Evolutionary conservation across 1,140 invertebrate species (phyloP).

Genomic region (Tetranychus cinnabarinus): DNA sequence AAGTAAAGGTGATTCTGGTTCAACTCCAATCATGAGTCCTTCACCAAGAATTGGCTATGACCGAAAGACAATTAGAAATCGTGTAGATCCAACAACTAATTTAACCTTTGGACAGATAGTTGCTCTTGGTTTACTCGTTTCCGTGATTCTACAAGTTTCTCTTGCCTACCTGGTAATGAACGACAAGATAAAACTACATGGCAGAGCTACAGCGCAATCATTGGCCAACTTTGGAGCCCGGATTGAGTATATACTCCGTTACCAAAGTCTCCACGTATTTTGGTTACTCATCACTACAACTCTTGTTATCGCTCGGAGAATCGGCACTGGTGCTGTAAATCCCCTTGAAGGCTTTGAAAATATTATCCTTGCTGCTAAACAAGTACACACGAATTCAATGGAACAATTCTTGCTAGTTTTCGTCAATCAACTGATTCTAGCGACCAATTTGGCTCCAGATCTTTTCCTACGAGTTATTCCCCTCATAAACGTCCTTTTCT

Average conservation of each 20-base stretch:
- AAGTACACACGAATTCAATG: conserved; percentile 1
- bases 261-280: background rate
- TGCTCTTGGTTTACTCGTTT: background rate
- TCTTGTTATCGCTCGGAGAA: background rate
- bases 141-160: background rate
- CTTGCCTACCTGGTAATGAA: background rate
- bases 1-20: background rate
- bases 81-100: background rate
- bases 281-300: background rate
- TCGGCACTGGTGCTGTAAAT: background rate
- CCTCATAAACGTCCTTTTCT: conserved; percentile 1
- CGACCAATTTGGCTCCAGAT: background rate
- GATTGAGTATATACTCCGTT: background rate
- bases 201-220: background rate
- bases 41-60: background rate
- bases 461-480: conserved; percentile 1
- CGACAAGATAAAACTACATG: background rate
- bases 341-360: background rate
- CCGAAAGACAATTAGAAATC: background rate
- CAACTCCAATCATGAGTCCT: background rate
- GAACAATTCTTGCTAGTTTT: conserved; percentile 2
- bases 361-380: background rate
- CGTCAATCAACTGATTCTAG: background rate
- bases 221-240: background rate
- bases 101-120: background rate